These are phyloP conservation scores for Saccopteryx leptura DNA, from an alignment of 2,113 vertebrate genomes.

Conservation along the genomic window DNA sequence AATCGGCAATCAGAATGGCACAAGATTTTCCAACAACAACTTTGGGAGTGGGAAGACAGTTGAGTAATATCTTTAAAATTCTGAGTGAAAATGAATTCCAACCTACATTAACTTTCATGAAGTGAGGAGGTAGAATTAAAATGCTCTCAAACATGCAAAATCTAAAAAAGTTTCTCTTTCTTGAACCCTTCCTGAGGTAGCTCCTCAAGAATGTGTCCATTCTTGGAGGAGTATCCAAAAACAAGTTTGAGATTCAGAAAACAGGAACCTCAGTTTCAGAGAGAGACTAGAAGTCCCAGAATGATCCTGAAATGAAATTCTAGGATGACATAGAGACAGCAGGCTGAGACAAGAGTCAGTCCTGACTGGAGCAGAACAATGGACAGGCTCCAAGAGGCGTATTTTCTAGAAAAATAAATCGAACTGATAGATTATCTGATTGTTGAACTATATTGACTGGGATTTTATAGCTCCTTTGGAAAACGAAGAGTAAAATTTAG, in stretches of 20 bases:
- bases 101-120: background rate
- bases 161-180: background rate
- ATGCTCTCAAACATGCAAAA: background rate
- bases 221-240: background rate
- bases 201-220: background rate
- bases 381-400: background rate
- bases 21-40: background rate
- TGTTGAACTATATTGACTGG: background rate
- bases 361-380: background rate
- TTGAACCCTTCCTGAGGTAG: background rate
- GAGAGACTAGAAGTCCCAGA: background rate
- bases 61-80: background rate
- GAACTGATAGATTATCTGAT: background rate
- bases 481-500: background rate
- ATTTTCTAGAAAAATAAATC: conserved; percentile 42
- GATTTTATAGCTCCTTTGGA: conserved; percentile 3
- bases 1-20: background rate
- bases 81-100: background rate
- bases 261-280: background rate
- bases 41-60: background rate
- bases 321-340: background rate
- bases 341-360: background rate
- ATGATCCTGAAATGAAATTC: background rate
- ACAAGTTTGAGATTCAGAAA: background rate
- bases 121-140: background rate